phyloP scores from a whole-genome alignment of 1,140 invertebrate genomes.

The Planococcus citri region DNA sequence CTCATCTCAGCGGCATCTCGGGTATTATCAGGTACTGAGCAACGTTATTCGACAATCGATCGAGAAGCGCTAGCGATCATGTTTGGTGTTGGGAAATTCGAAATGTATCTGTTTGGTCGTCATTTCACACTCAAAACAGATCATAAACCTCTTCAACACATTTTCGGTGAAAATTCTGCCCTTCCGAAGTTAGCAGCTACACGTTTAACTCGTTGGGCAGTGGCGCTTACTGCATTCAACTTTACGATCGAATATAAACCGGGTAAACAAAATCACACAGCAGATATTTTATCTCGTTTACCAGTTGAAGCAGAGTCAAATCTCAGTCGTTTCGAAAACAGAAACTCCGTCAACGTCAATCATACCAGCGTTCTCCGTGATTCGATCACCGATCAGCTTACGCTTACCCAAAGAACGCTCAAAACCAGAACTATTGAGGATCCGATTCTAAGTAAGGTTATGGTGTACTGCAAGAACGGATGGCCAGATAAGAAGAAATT shows the following conservation, averaged over 20 bases:
- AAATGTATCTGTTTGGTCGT: conserved; percentile 22
- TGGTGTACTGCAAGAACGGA: background rate
- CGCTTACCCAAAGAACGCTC: conserved; percentile 8
- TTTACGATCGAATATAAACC: background rate
- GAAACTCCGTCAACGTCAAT: no score
- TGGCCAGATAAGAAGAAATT: background rate
- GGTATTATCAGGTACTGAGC: conserved; percentile 23
- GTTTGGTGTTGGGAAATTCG: conserved; percentile 22
- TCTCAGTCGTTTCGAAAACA: no score
- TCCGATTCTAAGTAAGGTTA: background rate
- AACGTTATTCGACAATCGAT: conserved; percentile 20
- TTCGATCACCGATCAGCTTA: no score
- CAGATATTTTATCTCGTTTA: background rate
- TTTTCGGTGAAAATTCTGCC: conserved; percentile 31
- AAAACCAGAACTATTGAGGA: conserved; percentile 20
- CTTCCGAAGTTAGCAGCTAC: conserved; percentile 31
- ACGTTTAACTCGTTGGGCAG: conserved; percentile 29
- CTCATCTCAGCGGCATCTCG: conserved; percentile 37
- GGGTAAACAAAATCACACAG: background rate
- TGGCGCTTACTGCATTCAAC: background rate
- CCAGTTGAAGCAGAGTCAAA: background rate
- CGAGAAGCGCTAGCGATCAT: conserved; percentile 14
- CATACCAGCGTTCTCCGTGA: no score
- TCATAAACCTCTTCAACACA: conserved; percentile 37
- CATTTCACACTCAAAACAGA: conserved; percentile 34